Evolutionary conservation across 2,888 invertebrate species (phyloP).

Genomic region (Rhingia campestris): DNA sequence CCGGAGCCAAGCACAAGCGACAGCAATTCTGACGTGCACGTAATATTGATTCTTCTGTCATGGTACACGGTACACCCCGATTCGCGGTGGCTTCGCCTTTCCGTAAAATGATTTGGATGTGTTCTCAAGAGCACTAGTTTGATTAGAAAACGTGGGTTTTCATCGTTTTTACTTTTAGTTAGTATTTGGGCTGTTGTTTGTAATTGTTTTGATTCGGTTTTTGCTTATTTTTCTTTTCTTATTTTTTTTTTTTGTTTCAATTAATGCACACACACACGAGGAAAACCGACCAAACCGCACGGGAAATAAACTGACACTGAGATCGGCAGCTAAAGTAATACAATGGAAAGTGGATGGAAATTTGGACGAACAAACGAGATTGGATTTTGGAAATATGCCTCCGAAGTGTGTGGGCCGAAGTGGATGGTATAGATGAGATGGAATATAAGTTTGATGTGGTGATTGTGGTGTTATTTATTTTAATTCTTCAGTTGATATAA

Average conservation of each 20-base stretch:
- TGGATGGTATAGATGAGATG: constrained; percentile 14
- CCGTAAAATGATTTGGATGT: constrained; percentile 16
- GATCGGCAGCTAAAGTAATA: constrained; percentile 56
- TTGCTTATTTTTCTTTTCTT: constrained; percentile 31
- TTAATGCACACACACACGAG: constrained; percentile 24
- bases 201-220: constrained; percentile 64
- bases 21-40: constrained; percentile 81
- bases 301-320: constrained; percentile 73
- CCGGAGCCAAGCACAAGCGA: constrained; percentile 82
- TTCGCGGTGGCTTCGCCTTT: constrained; percentile 48
- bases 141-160: constrained; percentile 45
- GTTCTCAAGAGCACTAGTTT: background rate
- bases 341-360: constrained; percentile 66
- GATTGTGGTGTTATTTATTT: too few relatives aligned
- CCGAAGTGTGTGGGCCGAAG: constrained; percentile 5
- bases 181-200: constrained; percentile 48
- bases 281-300: constrained; percentile 64
- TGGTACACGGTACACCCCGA: constrained; percentile 71
- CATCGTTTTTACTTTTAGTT: constrained; percentile 37
- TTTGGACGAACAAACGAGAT: constrained; percentile 19
- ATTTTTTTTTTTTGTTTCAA: constrained; percentile 15
- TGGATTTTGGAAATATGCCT: constrained; percentile 40
- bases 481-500: too few relatives aligned
- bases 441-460: background rate
- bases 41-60: constrained; percentile 76